A percentile compares a stretch with the other conserved stretches of the same genome.
Evolutionary conservation across 2,113 vertebrate genomes (phyloP).

Genomic region (Stegostoma tigrinum): DNA sequence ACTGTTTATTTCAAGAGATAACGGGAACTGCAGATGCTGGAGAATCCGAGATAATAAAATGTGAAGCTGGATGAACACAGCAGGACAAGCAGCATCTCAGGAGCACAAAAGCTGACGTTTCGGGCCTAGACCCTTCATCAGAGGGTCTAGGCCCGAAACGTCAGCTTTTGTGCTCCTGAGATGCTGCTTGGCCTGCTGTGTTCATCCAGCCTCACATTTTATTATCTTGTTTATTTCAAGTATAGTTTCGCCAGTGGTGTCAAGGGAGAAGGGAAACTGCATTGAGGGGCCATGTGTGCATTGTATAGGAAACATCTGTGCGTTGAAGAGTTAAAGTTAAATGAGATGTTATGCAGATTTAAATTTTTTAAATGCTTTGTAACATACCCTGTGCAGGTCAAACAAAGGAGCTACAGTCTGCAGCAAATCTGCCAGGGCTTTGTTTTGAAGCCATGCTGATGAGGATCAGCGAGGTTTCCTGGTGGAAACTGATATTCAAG

Average conservation of each 20-base stretch:
- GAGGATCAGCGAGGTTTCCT: background rate
- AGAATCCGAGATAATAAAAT: no score
- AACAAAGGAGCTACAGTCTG: background rate
- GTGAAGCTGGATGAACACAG: no score
- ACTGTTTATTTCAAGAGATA: background rate
- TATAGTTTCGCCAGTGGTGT: background rate
- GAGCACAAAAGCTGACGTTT: no score
- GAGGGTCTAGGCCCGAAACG: no score
- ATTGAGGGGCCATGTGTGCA: background rate
- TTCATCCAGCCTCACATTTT: no score
- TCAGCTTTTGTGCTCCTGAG: no score
- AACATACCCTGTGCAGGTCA: background rate
- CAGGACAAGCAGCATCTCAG: no score
- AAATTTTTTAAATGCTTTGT: background rate
- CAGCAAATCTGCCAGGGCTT: background rate
- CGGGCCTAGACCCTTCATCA: no score
- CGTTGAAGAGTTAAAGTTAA: background rate
- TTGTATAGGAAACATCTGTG: background rate
- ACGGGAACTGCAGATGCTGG: no score
- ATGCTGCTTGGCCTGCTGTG: no score
- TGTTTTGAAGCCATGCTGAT: background rate
- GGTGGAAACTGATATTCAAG: background rate
- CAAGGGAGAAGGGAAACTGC: background rate
- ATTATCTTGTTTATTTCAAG: background rate
- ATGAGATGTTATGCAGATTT: slow-evolving; percentile 3